A percentile compares a stretch with the other conserved stretches of the same genome.
These are phyloP conservation scores for Drosophila tani DNA, from an alignment of 1,140 invertebrate genomes.

Conservation along the genomic window DNA sequence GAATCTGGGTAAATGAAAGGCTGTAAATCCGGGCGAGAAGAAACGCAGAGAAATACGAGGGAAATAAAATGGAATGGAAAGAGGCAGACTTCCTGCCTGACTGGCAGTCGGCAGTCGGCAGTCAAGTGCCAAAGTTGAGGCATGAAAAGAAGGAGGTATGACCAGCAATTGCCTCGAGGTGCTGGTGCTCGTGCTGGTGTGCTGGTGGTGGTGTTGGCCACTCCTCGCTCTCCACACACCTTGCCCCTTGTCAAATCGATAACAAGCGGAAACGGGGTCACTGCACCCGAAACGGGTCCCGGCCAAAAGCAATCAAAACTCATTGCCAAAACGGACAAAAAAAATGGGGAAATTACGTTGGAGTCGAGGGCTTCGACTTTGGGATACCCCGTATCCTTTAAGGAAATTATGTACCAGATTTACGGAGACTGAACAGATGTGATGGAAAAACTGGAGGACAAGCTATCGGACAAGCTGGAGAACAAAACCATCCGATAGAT, in stretches of 20 bases:
- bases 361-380: neutral
- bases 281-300: slow-evolving; percentile 75
- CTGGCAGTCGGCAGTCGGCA: slow-evolving; percentile 71
- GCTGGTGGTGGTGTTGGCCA: slow-evolving; percentile 11
- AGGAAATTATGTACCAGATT: no score
- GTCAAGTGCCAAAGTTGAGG: slow-evolving; percentile 71
- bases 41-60: slow-evolving; percentile 26
- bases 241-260: slow-evolving; percentile 69
- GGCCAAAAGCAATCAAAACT: slow-evolving; percentile 81
- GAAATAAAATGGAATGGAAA: slow-evolving; percentile 32
- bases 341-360: slow-evolving; percentile 13
- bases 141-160: slow-evolving; percentile 53
- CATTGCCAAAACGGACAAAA: slow-evolving; percentile 72
- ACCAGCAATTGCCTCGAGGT: slow-evolving; percentile 24
- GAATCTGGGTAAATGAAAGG: slow-evolving; percentile 53
- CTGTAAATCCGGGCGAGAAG: slow-evolving; percentile 43
- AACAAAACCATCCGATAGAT: slow-evolving; percentile 6
- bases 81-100: slow-evolving; percentile 28
- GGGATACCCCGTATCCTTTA: neutral
- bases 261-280: slow-evolving; percentile 81
- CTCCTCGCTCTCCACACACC: slow-evolving; percentile 26
- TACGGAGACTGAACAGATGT: no score
- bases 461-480: neutral
- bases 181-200: slow-evolving; percentile 1
- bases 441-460: neutral